Evolutionary conservation across 92 coral and sea anemone species (phyloP).

Genomic region (Desmophyllum pertusum): DNA sequence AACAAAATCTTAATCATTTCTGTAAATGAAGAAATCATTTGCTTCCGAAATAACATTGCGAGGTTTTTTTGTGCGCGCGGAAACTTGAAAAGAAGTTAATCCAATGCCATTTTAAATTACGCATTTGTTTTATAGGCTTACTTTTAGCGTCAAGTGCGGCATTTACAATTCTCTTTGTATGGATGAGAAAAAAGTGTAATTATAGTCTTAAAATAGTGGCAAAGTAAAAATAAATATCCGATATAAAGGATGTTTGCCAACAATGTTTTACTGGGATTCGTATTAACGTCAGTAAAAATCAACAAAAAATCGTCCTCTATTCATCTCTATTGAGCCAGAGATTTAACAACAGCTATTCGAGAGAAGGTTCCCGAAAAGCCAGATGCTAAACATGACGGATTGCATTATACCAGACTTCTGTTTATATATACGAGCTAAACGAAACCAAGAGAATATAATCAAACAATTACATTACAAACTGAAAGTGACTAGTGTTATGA

Average conservation of each 20-base stretch:
- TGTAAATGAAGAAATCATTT: background rate
- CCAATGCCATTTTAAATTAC: background rate
- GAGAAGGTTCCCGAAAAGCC: background rate
- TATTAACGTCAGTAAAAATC: constrained; percentile 30
- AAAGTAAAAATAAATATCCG: constrained; percentile 20
- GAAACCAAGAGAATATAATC: background rate
- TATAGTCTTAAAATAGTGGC: background rate
- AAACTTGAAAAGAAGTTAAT: background rate
- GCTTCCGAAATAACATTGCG: background rate
- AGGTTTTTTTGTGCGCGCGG: background rate
- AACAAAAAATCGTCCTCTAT: constrained; percentile 9
- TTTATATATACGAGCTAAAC: background rate
- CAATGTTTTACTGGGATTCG: background rate
- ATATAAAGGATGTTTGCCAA: constrained; percentile 30
- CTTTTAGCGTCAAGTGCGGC: background rate
- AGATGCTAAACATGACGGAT: background rate
- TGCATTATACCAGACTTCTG: background rate
- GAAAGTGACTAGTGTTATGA: too few species aligned
- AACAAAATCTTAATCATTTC: constrained; percentile 8
- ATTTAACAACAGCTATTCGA: background rate
- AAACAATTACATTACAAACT: too few species aligned
- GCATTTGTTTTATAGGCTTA: background rate
- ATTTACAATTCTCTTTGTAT: background rate
- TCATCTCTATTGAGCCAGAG: background rate
- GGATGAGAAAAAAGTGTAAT: constrained; percentile 1